Percentiles rank a stretch among this genome's conserved stretches.
These are phyloP conservation scores for Plotosus lineatus DNA, from an alignment of 2,113 vertebrate species.

Conservation along the genomic window DNA sequence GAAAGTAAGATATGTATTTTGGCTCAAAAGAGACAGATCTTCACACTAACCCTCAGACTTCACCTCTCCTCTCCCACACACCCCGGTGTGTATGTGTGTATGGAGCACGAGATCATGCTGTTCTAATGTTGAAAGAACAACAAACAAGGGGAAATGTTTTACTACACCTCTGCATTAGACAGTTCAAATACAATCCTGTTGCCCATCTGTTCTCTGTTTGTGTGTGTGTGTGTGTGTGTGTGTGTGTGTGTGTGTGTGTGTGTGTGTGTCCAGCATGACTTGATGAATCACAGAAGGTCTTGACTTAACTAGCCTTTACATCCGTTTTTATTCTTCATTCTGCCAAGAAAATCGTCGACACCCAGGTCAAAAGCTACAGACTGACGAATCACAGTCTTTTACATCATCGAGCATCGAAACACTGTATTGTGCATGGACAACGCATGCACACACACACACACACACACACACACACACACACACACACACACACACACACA, in stretches of 20 bases:
- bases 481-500: too few species aligned
- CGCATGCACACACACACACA: neutral
- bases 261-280: neutral
- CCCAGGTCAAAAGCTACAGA: neutral
- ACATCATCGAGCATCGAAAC: neutral
- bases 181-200: slow-evolving; percentile 57
- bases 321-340: slow-evolving; percentile 5
- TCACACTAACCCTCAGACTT: slow-evolving; percentile 24
- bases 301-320: neutral
- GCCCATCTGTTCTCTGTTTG: slow-evolving; percentile 42
- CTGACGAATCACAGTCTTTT: neutral
- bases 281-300: slow-evolving; percentile 34
- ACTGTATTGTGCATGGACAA: neutral
- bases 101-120: slow-evolving; percentile 36
- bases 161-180: slow-evolving; percentile 57
- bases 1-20: slow-evolving; percentile 24
- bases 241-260: slow-evolving; percentile 12
- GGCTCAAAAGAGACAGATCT: slow-evolving; percentile 26
- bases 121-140: slow-evolving; percentile 67
- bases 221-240: slow-evolving; percentile 22
- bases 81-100: slow-evolving; percentile 30
- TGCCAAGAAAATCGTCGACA: slow-evolving; percentile 24
- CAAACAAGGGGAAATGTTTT: slow-evolving; percentile 74
- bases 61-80: slow-evolving; percentile 40
- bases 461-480: too few species aligned